Evolutionary conservation across 2,797 vertebrate genomes (phyloP).

Genomic region (Parauchenoglanis ngamensis): DNA sequence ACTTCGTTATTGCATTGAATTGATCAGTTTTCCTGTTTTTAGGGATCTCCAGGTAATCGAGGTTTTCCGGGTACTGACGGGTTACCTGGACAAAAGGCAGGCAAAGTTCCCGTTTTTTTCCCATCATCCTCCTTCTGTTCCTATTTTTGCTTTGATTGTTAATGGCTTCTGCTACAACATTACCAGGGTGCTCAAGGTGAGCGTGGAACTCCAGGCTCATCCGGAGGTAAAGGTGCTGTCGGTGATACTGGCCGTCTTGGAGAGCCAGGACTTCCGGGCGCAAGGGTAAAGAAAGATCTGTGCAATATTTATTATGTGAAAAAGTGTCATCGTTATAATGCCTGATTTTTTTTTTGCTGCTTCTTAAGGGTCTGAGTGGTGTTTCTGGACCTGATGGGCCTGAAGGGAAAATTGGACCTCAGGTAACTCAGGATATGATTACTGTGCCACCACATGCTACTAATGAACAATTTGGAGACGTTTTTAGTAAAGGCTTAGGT

Average conservation of each 20-base stretch:
- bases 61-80: conserved; percentile 88
- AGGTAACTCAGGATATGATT: conserved; percentile 72
- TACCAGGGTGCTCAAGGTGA: conserved; percentile 91
- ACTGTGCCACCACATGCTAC: not conserved
- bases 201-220: conserved; percentile 81
- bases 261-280: conserved; percentile 91
- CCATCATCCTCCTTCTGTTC: not conserved
- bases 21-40: conserved; percentile 9
- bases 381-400: conserved; percentile 87
- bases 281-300: conserved; percentile 81
- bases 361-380: conserved; percentile 88
- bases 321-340: not conserved
- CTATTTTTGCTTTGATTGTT: not conserved
- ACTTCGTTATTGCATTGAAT: not conserved
- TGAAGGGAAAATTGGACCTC: conserved; percentile 92
- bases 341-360: not conserved
- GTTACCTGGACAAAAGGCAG: conserved; percentile 84
- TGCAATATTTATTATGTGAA: not conserved
- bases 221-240: conserved; percentile 83
- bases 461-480: not conserved
- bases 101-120: not conserved
- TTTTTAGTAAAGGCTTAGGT: not conserved
- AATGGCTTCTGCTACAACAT: not conserved
- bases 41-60: conserved; percentile 86
- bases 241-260: conserved; percentile 92